Evolutionary conservation across 2,113 vertebrate species (phyloP), one percentile per base, ranked within the genome.

Genomic region (Osmerus eperlanus): DNA sequence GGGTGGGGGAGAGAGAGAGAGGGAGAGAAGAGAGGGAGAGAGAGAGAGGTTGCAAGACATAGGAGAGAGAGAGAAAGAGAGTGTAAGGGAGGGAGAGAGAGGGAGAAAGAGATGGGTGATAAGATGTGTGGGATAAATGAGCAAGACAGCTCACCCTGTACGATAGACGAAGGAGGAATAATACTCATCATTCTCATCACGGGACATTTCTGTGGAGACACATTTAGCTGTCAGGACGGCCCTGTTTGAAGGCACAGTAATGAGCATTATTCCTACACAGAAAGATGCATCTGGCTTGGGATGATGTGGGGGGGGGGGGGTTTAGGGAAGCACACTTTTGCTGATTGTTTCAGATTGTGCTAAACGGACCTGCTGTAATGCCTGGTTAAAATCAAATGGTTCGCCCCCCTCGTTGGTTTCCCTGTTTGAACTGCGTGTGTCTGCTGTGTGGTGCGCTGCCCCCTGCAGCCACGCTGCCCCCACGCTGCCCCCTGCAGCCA

Each of bases 331-430:
- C 78, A 85, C 85, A 85, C 85, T 89, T 90, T 85, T 85, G 72
- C 84, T 75, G 92, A 92, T 92, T 92, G 91, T 85, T 90, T 83
- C 93, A 94, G 93, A 94, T 95, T 94, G 94, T 91, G 93, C 91
- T 96, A 94, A 96, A 97, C 95, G 92, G 94, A 81, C 91, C 94
- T 93, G 93, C 90, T 91, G 90, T 93, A 95, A 94, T 95, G 92
- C 92, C 86, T 88, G 84, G 89, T 87, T 71, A 36, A 81, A 83
- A 77, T 81, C 53, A 90, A 90, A 92, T 90, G 90, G 93, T 95
- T 94, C 86, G 89, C 79, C 25, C 25, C 25, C 25, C 25, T 36
- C 3, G 91, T 87, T 47, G 2, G 9, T 47, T 47, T 47, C 41
- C 2, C 84, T 81, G 85, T 92, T 89, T 89, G 86, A 92, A 7